Base-by-base conservation (phyloP, 2,888 invertebrate genomes). In the Acrocera orbiculus region DNA sequence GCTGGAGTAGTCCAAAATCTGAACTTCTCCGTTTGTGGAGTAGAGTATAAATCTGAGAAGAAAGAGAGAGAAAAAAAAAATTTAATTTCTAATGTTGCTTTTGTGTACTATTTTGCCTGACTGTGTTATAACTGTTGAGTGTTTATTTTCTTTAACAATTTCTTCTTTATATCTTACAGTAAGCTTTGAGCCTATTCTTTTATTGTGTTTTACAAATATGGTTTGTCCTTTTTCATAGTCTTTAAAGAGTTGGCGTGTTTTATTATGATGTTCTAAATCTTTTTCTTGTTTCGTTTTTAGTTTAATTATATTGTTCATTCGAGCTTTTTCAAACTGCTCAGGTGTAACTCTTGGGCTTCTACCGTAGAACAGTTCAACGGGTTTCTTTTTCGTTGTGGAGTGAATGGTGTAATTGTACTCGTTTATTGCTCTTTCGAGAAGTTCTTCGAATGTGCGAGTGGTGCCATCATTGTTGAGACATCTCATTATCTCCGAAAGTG, bases 351-450 rank as follows among this genome's bases (percentile, higher is more conserved):
- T 33, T 16, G 35, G 39, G 7, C 10, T 19, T 6, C 41, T 32
- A 26, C 42, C 40, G 16, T 36, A 37, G 20, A 38, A 43, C 16
- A 40, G 15, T 33, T 40, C 39, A 24, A 40, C 37, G 5, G 41
- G 40, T 35, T 39, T 42, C 15, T 35, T 39, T 17, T 16, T 22
- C 9, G 38, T 44, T 3, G 32, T 37, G 4, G 40, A 41, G 28
- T 46, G 39, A 8, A 42, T 34, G 3, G 41, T 34, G 16, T 30
- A 26, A 23, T 40, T 44, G 19, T 42, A 44, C 20, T 40, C 40
- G 14, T 38, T 30, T 3, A 40, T 32, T 8, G 43, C 36, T 22
- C 35, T 17, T 17, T 41, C 37, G 4, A 40, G 25, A 1, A 43
- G 32, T 20, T 41, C 40, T n/a, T 39, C 29, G 33, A 43, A 42